Base-by-base conservation (phyloP, 2,797 vertebrate species). In the Echiichthys vipera region DNA sequence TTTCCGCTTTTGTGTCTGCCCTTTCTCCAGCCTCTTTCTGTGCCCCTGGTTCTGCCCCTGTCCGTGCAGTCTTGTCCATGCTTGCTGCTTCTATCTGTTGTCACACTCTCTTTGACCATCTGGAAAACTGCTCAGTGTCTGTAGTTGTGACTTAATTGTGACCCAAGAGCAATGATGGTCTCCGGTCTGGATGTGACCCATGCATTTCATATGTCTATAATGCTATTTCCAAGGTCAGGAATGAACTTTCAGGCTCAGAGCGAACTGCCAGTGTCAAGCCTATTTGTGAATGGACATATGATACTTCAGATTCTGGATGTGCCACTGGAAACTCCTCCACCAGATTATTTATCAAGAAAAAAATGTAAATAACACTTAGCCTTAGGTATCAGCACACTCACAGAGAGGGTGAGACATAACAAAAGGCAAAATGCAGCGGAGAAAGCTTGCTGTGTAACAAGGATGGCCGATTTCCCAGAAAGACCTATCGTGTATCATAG, bases 221-320 rank as follows among this genome's bases (percentile, higher is more conserved):
- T 55, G 10, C 22, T n/a, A 20, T 59, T 53, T 46, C 43, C 32
- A 40, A 47, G 25, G 56, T 53, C 39, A 39, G 47, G 27, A 39
- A 46, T 61, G 18, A 74, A 30, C 32, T 42, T 46, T 61, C 8
- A 53, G 61, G 49, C 34, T 68, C 56, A 49, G 20, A 25, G 12
- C 6, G 3, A n/a, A n/a, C n/a, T 55, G 42, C 17, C 5, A 4
- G 2, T 39, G 11, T 66, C 15, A 49, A 36, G 15, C 9, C 11
- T 32, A 25, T 0, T n/a, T 6, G 18, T 56, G 37, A 65, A 34
- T 8, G 49, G 22, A 8, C 27, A 17, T 30, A 22, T 40, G 9
- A 50, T 58, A 12, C 5, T 12, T 18, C 46, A 56, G 6, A 58
- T 30, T 30, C 12, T 46, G 15, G 6, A 36, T 22, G 8, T 15